Evolutionary conservation across 1,140 invertebrate species (phyloP), one percentile per base, ranked within the genome.

Genomic region (Rhysida immarginata): DNA sequence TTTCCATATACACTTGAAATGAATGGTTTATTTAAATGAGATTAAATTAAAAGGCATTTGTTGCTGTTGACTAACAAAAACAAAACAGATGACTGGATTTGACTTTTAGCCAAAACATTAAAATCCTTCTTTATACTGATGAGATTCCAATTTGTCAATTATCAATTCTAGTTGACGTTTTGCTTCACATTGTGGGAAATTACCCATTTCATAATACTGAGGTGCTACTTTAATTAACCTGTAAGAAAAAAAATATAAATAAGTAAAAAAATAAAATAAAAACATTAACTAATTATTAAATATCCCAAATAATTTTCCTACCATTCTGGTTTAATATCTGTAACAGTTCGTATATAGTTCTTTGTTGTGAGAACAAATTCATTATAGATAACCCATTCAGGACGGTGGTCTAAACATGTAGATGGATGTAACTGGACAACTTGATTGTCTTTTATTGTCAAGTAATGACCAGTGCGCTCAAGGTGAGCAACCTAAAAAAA

Each of bases 331-430:
- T 98, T 98, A 52, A 99, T 90, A 69, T 99, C 96, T 1, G 94
- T 98, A 1, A 97, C 93, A 1, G 96, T 99, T 61, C 96, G 78
- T 62, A 99, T 99, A 69, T 99, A 99, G 72, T 99, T 99, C 72
- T 99, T 99, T 14, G 95, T 97, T 26, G 96, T 99, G 53, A 99
- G 76, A 26, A 99, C 96, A 72, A 99, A 99, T 74, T 99, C 96
- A 73, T 99, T 98, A 74, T 99, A 99, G 51, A 99, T 83, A 18
- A 98, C 95, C 96, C 96, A 99, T 69, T 99, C 96, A 2, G 96
- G 96, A 75, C 98, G 98, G 71, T 99, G 96, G 74, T 97, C 95
- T 16, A 99, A 76, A 71, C 94, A 97, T 18, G 94, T 97, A 48
- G 94, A 97, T 0, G 96, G 96, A 77, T 99, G 96, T 14, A 99